A percentile compares a stretch with the other conserved stretches of the same genome.
phyloP scores from a whole-genome alignment of 2,888 invertebrate species.

The Tortrix viridana region DNA sequence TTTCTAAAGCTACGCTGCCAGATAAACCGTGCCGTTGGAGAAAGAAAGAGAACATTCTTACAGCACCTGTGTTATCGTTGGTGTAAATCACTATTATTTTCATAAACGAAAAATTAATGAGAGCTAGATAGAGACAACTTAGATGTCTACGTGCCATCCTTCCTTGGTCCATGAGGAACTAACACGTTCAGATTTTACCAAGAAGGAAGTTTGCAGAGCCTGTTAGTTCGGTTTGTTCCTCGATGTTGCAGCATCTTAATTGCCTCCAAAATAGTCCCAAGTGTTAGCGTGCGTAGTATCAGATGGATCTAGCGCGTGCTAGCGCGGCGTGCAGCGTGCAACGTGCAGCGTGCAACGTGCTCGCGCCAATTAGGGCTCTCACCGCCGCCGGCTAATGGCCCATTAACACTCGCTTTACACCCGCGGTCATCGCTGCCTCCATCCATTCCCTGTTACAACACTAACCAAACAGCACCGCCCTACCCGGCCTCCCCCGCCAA shows the following conservation, averaged over 20 bases:
- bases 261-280: conserved; percentile 38
- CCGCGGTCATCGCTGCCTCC: conserved; percentile 62
- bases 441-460: conserved; percentile 53
- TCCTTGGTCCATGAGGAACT: no score
- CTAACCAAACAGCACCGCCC: conserved; percentile 40
- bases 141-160: no score
- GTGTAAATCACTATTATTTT: no score
- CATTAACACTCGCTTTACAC: conserved; percentile 73
- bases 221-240: conserved; percentile 19
- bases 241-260: conserved; percentile 18
- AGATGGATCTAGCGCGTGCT: conserved; percentile 54
- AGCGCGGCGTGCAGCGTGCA: conserved; percentile 40
- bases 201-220: no score
- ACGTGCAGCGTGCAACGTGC: conserved; percentile 43
- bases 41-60: no score
- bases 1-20: no score
- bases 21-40: no score
- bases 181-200: no score
- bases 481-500: conserved; percentile 43
- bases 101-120: no score
- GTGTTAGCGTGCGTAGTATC: conserved; percentile 69
- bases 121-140: no score
- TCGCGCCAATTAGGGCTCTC: conserved; percentile 68
- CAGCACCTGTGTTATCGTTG: no score
- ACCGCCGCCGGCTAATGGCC: conserved; percentile 71